Percentiles rank a stretch among this genome's conserved stretches.
Evolutionary conservation across 92 coral and sea anemone species (phyloP).

Genomic region (Umimayanthus chanpuru): DNA sequence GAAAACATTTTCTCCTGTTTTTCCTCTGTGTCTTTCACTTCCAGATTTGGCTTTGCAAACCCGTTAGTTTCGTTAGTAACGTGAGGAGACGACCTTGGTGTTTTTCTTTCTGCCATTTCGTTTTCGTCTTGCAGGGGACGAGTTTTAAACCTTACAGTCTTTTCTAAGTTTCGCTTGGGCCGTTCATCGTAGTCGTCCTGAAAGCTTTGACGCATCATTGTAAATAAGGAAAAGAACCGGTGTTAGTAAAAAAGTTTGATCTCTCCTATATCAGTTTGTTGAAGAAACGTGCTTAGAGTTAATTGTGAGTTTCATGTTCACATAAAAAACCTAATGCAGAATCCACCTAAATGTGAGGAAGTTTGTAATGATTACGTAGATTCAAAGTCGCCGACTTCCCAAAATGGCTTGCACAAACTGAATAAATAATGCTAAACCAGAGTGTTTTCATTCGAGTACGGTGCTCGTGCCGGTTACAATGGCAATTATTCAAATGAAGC

Average conservation of each 20-base stretch:
- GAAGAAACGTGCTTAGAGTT: conserved; percentile 4
- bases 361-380: conserved; percentile 24
- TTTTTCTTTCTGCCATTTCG: conserved; percentile 35
- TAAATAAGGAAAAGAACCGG: background rate
- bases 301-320: background rate
- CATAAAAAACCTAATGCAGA: background rate
- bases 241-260: background rate
- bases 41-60: conserved; percentile 41
- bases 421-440: conserved; percentile 1
- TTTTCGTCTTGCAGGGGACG: conserved; percentile 6
- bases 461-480: background rate
- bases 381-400: conserved; percentile 28
- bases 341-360: background rate
- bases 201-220: conserved; percentile 28
- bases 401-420: conserved; percentile 37
- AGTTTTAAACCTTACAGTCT: conserved; percentile 36
- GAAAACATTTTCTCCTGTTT: conserved; percentile 59
- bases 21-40: conserved; percentile 4
- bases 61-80: conserved; percentile 35
- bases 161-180: conserved; percentile 25
- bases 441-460: conserved; percentile 13
- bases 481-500: conserved; percentile 18
- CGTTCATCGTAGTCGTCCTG: conserved; percentile 18
- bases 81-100: background rate
- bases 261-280: background rate